Percentiles rank a stretch among this genome's conserved stretches.
Evolutionary conservation across 1,140 invertebrate species (phyloP).

Genomic region (Diorhabda carinulata): DNA sequence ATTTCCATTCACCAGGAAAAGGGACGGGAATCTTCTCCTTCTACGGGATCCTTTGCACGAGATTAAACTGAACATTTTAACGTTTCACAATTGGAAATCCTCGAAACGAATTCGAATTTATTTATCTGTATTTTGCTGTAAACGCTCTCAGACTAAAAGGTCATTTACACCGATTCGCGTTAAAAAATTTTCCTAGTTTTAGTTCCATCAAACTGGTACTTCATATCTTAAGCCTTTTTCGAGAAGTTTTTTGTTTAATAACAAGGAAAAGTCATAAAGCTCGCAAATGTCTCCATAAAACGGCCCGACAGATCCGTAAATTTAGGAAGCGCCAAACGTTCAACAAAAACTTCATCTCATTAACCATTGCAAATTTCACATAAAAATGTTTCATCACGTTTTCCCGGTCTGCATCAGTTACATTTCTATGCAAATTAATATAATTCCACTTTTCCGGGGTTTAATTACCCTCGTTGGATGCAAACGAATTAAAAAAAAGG

Average conservation of each 20-base stretch:
- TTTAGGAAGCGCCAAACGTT: constrained; percentile 11
- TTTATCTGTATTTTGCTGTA: constrained; percentile 1
- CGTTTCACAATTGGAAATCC: background rate
- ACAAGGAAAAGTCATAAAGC: constrained; percentile 23
- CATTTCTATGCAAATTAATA: constrained; percentile 24
- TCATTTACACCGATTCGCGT: too few species aligned
- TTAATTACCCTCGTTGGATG: constrained; percentile 21
- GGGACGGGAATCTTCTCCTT: background rate
- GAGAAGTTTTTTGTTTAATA: constrained; percentile 17
- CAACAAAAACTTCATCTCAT: constrained; percentile 24
- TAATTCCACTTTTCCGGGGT: constrained; percentile 19
- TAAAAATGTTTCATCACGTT: constrained; percentile 29
- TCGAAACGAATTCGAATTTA: constrained; percentile 2
- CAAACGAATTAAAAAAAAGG: too few species aligned
- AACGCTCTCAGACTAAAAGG: background rate
- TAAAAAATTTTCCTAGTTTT: too few species aligned
- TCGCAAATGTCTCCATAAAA: constrained; percentile 15
- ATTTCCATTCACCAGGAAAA: constrained; percentile 2
- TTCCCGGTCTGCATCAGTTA: constrained; percentile 6
- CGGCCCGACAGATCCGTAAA: constrained; percentile 15
- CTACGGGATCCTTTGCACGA: background rate
- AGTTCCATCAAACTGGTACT: too few species aligned
- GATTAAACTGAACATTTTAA: constrained; percentile 1
- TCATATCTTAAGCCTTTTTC: background rate
- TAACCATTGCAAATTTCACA: constrained; percentile 20